These are phyloP conservation scores for Pygocentrus nattereri DNA, from an alignment of 2,797 vertebrate genomes.

Conservation along the genomic window DNA sequence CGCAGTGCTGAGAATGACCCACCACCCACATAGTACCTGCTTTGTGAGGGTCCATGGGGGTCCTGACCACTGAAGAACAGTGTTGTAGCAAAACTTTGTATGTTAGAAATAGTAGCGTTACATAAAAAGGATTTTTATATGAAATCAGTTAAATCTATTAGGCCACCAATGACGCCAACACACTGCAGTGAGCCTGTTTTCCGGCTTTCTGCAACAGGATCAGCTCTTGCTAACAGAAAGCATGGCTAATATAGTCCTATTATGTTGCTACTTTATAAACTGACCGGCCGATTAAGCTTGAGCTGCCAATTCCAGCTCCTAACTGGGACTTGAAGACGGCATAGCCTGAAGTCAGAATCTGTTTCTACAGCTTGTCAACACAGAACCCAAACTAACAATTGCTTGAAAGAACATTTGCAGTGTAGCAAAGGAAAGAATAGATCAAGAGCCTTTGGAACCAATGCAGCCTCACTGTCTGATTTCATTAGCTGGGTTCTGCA, in stretches of 20 bases:
- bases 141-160: too few relatives aligned
- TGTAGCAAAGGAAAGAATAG: background rate
- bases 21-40: too few relatives aligned
- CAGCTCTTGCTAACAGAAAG: background rate
- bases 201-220: background rate
- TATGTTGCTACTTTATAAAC: too few relatives aligned
- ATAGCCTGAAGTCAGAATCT: background rate
- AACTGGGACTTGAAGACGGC: background rate
- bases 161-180: too few relatives aligned
- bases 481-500: background rate
- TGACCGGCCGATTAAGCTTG: background rate
- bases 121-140: too few relatives aligned
- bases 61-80: too few relatives aligned
- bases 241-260: background rate
- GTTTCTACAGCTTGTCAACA: background rate
- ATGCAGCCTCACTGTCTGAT: background rate
- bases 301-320: background rate
- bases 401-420: background rate
- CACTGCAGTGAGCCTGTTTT: too few relatives aligned
- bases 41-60: too few relatives aligned
- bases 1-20: too few relatives aligned
- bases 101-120: too few relatives aligned
- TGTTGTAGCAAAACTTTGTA: too few relatives aligned
- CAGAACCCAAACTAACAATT: background rate
- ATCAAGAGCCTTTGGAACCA: background rate